phyloP scores from a whole-genome alignment of 2,113 vertebrate species.

The Phodopus roborovskii region DNA sequence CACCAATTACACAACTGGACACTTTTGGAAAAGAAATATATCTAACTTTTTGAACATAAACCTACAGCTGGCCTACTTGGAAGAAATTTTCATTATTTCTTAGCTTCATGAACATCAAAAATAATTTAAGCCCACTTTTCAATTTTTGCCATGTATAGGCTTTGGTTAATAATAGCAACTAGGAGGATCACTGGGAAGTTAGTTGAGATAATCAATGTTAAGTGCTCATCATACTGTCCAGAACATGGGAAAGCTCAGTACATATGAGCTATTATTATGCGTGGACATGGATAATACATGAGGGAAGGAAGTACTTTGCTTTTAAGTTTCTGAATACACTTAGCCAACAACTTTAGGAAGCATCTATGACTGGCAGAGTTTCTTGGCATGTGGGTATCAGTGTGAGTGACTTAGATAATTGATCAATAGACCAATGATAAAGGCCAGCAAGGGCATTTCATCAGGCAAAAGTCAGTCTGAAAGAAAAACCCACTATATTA shows the following conservation, averaged over 20 bases:
- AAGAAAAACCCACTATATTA: neutral
- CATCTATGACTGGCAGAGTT: constrained; percentile 29
- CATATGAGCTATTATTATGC: constrained; percentile 49
- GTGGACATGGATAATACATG: constrained; percentile 53
- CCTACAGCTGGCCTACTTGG: neutral
- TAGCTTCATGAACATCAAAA: neutral
- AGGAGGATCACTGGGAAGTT: neutral
- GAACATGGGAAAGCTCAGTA: neutral
- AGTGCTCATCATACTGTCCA: neutral
- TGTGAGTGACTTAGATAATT: neutral
- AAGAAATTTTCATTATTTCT: neutral
- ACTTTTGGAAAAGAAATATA: neutral
- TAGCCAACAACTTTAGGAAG: constrained; percentile 35
- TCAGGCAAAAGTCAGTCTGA: neutral
- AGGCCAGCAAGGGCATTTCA: neutral
- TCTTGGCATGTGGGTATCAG: constrained; percentile 27
- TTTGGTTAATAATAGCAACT: neutral
- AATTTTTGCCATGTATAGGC: neutral
- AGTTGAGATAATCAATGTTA: constrained; percentile 46
- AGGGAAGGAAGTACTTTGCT: constrained; percentile 53
- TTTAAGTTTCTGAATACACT: constrained; percentile 59
- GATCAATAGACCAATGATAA: neutral
- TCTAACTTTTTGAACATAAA: neutral
- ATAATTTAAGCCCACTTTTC: constrained; percentile 8
- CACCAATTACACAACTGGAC: neutral